Evolutionary conservation across 2,113 vertebrate genomes (phyloP).

Genomic region (Erythrocebus patas): DNA sequence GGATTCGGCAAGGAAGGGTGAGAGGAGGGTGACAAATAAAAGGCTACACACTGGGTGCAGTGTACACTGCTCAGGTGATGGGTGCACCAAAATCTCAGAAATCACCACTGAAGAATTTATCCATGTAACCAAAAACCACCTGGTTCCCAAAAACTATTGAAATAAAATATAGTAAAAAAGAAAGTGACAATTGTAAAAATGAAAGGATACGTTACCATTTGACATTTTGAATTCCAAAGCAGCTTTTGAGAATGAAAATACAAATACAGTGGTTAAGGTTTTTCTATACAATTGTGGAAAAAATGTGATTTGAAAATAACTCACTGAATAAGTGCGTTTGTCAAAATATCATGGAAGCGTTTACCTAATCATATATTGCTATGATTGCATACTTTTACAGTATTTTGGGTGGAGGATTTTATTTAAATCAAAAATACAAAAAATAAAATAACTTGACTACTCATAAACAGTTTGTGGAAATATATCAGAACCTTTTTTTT

Average conservation of each 20-base stretch:
- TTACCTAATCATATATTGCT: not conserved
- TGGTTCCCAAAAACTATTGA: too few relatives aligned
- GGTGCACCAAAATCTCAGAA: too few relatives aligned
- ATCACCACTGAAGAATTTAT: too few relatives aligned
- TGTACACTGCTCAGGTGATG: too few relatives aligned
- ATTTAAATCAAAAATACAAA: not conserved
- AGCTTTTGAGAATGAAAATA: not conserved
- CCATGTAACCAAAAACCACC: too few relatives aligned
- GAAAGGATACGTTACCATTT: not conserved
- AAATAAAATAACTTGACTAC: not conserved
- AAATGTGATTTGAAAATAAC: not conserved
- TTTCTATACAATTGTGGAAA: not conserved
- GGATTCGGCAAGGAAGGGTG: too few relatives aligned
- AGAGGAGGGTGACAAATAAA: too few relatives aligned
- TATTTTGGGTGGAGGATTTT: not conserved
- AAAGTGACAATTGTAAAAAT: not conserved
- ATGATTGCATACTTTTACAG: not conserved
- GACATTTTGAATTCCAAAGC: not conserved
- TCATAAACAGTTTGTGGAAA: not conserved
- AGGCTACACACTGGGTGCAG: too few relatives aligned
- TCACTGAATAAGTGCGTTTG: not conserved
- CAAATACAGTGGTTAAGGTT: not conserved
- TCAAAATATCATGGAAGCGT: not conserved
- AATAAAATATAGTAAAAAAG: not conserved
- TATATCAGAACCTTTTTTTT: not conserved